Evolutionary conservation across 2,797 vertebrate species (phyloP).

Genomic region (Antennarius maculatus): DNA sequence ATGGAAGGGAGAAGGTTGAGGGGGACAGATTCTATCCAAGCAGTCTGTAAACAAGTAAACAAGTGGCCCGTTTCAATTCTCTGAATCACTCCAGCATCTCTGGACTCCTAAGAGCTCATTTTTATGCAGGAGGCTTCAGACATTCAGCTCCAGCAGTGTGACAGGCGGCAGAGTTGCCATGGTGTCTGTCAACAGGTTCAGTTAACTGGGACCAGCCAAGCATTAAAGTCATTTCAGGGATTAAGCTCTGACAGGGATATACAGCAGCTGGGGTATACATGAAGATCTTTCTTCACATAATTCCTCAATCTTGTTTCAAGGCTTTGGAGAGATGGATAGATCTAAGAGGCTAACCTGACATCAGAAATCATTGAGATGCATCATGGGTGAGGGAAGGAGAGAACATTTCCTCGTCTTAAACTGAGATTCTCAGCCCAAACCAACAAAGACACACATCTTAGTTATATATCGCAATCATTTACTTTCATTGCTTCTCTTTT

Average conservation of each 20-base stretch:
- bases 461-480: neutral
- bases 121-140: conserved; percentile 47
- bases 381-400: neutral
- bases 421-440: neutral
- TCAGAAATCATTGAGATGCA: conserved; percentile 18
- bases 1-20: neutral
- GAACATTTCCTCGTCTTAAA: neutral
- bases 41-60: neutral
- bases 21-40: neutral
- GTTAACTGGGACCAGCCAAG: conserved; percentile 46
- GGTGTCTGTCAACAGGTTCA: conserved; percentile 57
- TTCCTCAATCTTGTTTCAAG: conserved; percentile 20
- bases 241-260: conserved; percentile 41
- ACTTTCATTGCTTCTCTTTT: neutral
- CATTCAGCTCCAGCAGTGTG: conserved; percentile 42
- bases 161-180: conserved; percentile 48
- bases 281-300: conserved; percentile 31
- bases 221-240: conserved; percentile 59
- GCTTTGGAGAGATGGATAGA: conserved; percentile 8
- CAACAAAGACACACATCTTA: neutral
- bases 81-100: conserved; percentile 19
- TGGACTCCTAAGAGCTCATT: conserved; percentile 29
- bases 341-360: conserved; percentile 13
- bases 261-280: conserved; percentile 1
- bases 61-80: conserved; percentile 2